A percentile compares a stretch with the other conserved stretches of the same genome.
Evolutionary conservation across 1,140 invertebrate genomes (phyloP).

Genomic region (Drosophila nannoptera): DNA sequence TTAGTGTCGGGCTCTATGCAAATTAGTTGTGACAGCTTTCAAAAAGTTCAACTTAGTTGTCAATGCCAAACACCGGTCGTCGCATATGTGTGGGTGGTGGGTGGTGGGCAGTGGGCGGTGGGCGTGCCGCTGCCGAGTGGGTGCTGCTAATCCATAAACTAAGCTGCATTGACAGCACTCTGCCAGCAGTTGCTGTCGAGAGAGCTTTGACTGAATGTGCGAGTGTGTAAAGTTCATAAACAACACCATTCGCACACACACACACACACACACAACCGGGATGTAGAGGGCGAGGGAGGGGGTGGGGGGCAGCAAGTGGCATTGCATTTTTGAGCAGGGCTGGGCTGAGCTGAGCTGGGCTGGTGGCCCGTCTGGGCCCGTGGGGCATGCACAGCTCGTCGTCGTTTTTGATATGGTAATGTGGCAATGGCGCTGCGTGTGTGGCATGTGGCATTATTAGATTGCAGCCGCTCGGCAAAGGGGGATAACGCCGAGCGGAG

Average conservation of each 20-base stretch:
- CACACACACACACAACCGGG: not conserved
- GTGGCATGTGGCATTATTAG: constrained; percentile 71
- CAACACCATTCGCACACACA: constrained; percentile 20
- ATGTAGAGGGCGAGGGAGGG: too few species aligned
- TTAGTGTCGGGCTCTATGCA: constrained; percentile 47
- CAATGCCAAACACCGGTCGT: constrained; percentile 31
- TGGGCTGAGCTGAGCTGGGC: not conserved
- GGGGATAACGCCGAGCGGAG: not conserved
- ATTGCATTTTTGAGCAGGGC: constrained; percentile 46
- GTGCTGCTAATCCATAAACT: constrained; percentile 36
- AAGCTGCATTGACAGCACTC: constrained; percentile 30
- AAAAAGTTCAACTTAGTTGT: constrained; percentile 73
- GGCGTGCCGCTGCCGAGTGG: not conserved
- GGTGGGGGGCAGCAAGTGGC: too few species aligned
- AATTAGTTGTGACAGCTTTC: constrained; percentile 77
- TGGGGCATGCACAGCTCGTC: constrained; percentile 32
- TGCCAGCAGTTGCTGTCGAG: constrained; percentile 9
- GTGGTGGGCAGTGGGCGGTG: not conserved
- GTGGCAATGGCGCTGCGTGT: constrained; percentile 73
- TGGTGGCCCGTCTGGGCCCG: constrained; percentile 15
- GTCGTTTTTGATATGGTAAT: constrained; percentile 74
- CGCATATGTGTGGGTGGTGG: not conserved
- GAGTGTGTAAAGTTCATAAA: constrained; percentile 65
- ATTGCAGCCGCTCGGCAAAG: constrained; percentile 29
- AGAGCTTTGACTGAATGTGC: constrained; percentile 26